A percentile compares a stretch with the other conserved stretches of the same genome.
Conservation (phyloP, 2,888 invertebrate species). For the Scelioninae gen. 2 region DNA sequence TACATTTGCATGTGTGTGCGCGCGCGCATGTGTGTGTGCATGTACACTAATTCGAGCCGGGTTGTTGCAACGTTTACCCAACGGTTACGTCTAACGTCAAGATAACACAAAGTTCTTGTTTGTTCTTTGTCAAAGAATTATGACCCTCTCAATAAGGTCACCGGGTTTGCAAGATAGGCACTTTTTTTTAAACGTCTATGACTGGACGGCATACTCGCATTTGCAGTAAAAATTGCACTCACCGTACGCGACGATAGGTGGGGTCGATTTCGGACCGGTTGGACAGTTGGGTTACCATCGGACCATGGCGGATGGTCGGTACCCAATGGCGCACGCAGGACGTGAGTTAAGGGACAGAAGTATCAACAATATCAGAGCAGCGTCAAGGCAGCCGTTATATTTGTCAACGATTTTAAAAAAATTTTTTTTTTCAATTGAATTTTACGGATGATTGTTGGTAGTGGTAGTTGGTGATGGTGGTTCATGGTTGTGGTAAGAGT, state of each 20-base stretch:
- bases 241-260: conserved; percentile 74
- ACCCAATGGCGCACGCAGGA: conserved; percentile 64
- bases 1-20: no score
- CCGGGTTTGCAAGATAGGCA: conserved; percentile 37
- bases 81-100: conserved; percentile 38
- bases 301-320: conserved; percentile 65
- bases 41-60: conserved; percentile 35
- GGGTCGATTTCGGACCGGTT: conserved; percentile 71
- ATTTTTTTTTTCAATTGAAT: conserved; percentile 58
- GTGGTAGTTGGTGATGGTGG: conserved; percentile 64
- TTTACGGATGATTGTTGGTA: conserved; percentile 62
- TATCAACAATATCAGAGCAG: conserved; percentile 75
- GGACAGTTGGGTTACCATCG: conserved; percentile 69
- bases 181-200: conserved; percentile 51
- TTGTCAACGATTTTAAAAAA: conserved; percentile 55
- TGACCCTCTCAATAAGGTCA: conserved; percentile 46
- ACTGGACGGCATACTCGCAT: conserved; percentile 60
- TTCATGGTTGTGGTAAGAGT: conserved; percentile 64
- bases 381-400: conserved; percentile 67
- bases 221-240: conserved; percentile 69
- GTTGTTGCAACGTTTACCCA: conserved; percentile 34
- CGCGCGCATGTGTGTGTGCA: conserved; percentile 26
- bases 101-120: conserved; percentile 48
- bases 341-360: conserved; percentile 74
- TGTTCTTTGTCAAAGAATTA: conserved; percentile 53